Conservation (phyloP, 2,113 vertebrate species). For the Lycocorax pyrrhopterus region DNA sequence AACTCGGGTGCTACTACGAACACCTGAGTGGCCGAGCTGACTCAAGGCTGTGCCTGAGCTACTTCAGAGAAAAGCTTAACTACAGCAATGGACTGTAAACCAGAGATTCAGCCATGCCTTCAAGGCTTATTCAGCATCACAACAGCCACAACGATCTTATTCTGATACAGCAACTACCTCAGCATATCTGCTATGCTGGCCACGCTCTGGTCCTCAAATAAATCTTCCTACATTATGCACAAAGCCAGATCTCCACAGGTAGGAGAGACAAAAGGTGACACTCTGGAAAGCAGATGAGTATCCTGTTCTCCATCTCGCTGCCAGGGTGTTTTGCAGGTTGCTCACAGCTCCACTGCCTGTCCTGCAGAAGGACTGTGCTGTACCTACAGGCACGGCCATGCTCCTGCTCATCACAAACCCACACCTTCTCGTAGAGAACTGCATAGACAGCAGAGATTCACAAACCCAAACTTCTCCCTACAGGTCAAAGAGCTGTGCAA, state of each 20-base stretch:
- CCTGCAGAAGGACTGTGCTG: neutral
- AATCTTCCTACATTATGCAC: neutral
- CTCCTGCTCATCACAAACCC: neutral
- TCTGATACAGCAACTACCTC: neutral
- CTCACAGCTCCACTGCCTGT: neutral
- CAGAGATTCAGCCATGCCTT: neutral
- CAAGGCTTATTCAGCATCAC: neutral
- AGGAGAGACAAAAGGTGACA: neutral
- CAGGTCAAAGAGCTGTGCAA: neutral
- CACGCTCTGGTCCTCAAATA: neutral
- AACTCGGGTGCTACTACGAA: neutral
- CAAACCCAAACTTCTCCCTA: neutral
- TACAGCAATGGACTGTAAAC: neutral
- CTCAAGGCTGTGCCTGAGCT: neutral
- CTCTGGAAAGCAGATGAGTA: neutral
- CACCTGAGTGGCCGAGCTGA: neutral
- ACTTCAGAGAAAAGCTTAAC: neutral
- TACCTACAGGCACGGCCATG: fast-evolving
- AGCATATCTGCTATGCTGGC: neutral
- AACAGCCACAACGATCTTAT: neutral
- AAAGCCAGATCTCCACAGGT: neutral
- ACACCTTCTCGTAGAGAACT: neutral
- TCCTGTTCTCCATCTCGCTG: neutral
- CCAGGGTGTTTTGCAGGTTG: neutral
- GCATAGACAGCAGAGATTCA: neutral